Evolutionary conservation across 2,113 vertebrate species (phyloP).

Genomic region (Crotophaga sulcirostris): DNA sequence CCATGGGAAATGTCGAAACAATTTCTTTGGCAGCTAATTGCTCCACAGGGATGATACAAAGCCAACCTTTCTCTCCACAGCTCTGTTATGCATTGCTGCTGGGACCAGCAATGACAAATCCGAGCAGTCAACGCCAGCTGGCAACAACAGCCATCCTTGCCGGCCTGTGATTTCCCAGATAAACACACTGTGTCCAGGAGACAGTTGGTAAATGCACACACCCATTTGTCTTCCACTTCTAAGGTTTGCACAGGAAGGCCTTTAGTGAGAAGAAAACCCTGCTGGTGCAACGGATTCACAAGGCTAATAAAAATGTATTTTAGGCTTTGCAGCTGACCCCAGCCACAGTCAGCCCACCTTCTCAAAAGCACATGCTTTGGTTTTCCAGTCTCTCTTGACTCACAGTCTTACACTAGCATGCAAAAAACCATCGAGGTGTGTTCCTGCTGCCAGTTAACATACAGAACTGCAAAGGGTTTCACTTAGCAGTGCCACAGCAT

Average conservation of each 20-base stretch:
- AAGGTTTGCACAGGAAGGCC: neutral
- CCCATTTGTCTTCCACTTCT: neutral
- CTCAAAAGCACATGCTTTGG: neutral
- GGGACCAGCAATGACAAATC: neutral
- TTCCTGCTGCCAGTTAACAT: neutral
- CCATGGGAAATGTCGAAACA: neutral
- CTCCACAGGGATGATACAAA: neutral
- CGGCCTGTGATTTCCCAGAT: neutral
- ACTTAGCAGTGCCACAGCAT: neutral
- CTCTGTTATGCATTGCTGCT: neutral
- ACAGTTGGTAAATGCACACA: neutral
- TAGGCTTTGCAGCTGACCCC: neutral
- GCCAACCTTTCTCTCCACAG: neutral
- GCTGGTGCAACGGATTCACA: neutral
- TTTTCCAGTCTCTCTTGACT: neutral
- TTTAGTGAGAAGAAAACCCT: neutral
- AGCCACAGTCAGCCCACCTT: neutral
- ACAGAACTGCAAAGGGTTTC: neutral
- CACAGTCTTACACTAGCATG: neutral
- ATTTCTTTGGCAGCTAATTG: neutral
- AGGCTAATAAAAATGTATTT: neutral
- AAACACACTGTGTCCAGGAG: neutral
- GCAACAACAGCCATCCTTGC: neutral
- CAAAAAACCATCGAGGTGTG: rapidly evolving
- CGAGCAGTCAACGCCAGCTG: neutral